Percentiles rank a stretch among this genome's conserved stretches.
Conservation (phyloP, 2,797 vertebrate genomes). For the Onychomys arenicola region DNA sequence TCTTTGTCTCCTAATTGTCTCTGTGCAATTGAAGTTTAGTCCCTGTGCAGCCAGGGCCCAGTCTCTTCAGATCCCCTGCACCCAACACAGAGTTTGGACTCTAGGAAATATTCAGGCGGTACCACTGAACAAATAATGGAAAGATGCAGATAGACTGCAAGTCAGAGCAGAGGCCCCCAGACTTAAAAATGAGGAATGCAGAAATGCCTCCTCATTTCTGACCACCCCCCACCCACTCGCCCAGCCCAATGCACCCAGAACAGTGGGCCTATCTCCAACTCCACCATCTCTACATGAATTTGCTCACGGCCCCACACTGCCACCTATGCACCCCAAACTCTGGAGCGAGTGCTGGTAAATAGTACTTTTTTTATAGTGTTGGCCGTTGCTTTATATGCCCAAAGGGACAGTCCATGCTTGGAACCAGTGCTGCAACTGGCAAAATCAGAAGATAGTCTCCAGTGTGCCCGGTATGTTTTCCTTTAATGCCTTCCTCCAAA, state of each 20-base stretch:
- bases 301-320: background rate
- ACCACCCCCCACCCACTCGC: too few relatives aligned
- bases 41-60: background rate
- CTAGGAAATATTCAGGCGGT: background rate
- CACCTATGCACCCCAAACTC: background rate
- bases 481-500: background rate
- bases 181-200: background rate
- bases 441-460: background rate
- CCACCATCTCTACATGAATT: background rate
- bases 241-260: background rate
- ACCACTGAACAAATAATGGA: background rate
- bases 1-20: background rate
- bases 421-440: background rate
- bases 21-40: background rate
- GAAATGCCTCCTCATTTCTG: background rate
- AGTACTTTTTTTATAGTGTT: background rate
- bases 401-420: background rate
- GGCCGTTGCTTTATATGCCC: conserved; percentile 14
- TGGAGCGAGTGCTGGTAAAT: background rate
- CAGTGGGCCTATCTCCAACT: background rate
- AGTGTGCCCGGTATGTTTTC: background rate
- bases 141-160: background rate
- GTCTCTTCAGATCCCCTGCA: background rate
- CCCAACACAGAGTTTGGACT: background rate
- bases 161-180: background rate